phyloP scores from a whole-genome alignment of 2,888 invertebrate genomes.

The Drosophila cyrtoloma region DNA sequence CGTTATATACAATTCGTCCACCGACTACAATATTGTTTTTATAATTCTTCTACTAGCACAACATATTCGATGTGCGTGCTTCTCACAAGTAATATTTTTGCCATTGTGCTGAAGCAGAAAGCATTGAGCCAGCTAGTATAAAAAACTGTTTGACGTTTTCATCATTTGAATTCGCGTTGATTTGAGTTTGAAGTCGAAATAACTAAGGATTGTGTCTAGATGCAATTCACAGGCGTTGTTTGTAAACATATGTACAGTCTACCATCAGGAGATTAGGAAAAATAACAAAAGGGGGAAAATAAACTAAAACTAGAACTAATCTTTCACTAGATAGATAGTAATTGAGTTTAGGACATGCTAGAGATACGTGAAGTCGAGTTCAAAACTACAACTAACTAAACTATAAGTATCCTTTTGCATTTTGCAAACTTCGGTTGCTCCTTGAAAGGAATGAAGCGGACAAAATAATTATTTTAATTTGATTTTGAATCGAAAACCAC shows the following conservation, averaged over 20 bases:
- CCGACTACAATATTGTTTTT: constrained; percentile 41
- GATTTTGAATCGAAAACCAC: constrained; percentile 2
- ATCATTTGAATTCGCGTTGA: constrained; percentile 40
- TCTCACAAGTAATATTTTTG: constrained; percentile 20
- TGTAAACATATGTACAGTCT: constrained; percentile 7
- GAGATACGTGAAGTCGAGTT: constrained; percentile 62
- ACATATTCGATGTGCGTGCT: constrained; percentile 22
- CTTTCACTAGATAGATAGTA: constrained; percentile 28
- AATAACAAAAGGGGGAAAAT: neutral
- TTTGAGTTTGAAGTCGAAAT: constrained; percentile 20
- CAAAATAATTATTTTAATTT: neutral
- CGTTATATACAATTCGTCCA: constrained; percentile 50
- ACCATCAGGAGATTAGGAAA: constrained; percentile 12
- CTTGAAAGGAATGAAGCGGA: neutral
- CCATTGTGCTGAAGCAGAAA: constrained; percentile 57
- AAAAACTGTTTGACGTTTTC: constrained; percentile 22
- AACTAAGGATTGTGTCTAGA: constrained; percentile 40
- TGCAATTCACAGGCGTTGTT: constrained; percentile 53
- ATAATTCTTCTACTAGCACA: constrained; percentile 16
- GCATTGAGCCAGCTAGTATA: constrained; percentile 50
- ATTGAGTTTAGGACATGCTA: constrained; percentile 56
- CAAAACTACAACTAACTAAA: constrained; percentile 21
- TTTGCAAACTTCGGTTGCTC: neutral
- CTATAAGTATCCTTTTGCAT: neutral
- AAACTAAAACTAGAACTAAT: constrained; percentile 41